Conservation (phyloP, 2,888 invertebrate species). For the Leptura quadrifasciata region DNA sequence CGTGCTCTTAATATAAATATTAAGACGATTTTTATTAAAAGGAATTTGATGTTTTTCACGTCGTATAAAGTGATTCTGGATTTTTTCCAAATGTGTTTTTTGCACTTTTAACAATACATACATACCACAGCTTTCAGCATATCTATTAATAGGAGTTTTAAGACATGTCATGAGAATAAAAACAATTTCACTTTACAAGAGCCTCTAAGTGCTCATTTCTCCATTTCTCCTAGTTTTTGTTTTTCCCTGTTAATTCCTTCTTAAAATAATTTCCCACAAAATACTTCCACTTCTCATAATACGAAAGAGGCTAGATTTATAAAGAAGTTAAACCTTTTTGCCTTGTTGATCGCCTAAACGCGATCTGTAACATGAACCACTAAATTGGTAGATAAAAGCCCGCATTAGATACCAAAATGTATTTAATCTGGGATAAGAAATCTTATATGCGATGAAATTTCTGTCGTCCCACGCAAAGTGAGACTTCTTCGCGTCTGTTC, state of each 20-base stretch:
- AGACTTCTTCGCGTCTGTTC: too few relatives aligned
- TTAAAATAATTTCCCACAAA: too few relatives aligned
- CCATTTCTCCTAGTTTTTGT: too few relatives aligned
- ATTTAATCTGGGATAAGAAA: background rate
- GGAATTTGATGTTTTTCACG: background rate
- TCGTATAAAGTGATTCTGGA: constrained; percentile 15
- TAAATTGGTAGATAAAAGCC: background rate
- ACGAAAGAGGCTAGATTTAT: background rate
- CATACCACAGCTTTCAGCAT: background rate
- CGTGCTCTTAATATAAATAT: constrained; percentile 3
- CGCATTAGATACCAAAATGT: background rate
- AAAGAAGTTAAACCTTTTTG: background rate
- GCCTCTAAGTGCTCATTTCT: too few relatives aligned
- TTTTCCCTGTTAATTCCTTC: too few relatives aligned
- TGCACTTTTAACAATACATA: constrained; percentile 16
- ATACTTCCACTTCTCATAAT: background rate
- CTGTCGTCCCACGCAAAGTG: too few relatives aligned
- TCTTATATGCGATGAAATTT: background rate
- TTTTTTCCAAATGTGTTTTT: constrained; percentile 12
- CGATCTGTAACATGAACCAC: background rate
- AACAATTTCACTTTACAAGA: background rate
- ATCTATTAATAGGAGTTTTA: background rate
- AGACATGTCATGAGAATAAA: background rate
- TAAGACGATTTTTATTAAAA: background rate
- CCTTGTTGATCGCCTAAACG: background rate